Base-by-base conservation (phyloP, 2,113 vertebrate species). In the Solea senegalensis region DNA sequence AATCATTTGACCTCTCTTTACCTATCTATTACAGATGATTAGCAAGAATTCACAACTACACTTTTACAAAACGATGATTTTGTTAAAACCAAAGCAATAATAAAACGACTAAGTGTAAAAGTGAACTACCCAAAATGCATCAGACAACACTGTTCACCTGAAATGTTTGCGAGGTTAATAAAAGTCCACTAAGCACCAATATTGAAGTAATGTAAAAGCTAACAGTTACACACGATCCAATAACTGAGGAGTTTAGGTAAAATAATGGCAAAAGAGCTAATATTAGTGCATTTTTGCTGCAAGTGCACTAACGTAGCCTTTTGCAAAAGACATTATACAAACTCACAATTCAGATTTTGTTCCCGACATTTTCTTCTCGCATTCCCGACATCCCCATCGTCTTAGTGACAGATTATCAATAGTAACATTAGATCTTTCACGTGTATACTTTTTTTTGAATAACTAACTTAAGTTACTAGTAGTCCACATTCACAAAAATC, bases 401-500 rank as follows among this genome's bases (percentile, higher is more conserved):
- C 48, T 70, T 27, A 52, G 44, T 54, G 57, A 76, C 45, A 46
- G 16, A 58, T 66, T 62, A 71, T 28, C 59, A 69, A 56, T 43
- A 60, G 26, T 7, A 8, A 78, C 62, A 26, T 55, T 46, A 56
- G 11, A n/a, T 69, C 44, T 63, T 77, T 65, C 53, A 62, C 68
- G 40, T 7, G 34, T 63, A 66, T 64, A 69, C 13, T 14, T 52
- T 13, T 13, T 21, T 78, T 73, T 46, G 21, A 83, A 63, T 72
- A 76, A 59, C 72, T 56, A 75, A 67, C 45, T 73, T 68, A 80
- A 82, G 45, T 83, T 74, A 74, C 46, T 65, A 84, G 54, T 78
- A 65, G 34, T 87, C 84, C 84, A 85, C 79, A 76, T 88, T 91
- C 76, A 88, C 75, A 85, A 63, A 74, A 60, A 79, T 70, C 58